Evolutionary conservation across 2,113 vertebrate species (phyloP).

Genomic region (Centropus unirufus): DNA sequence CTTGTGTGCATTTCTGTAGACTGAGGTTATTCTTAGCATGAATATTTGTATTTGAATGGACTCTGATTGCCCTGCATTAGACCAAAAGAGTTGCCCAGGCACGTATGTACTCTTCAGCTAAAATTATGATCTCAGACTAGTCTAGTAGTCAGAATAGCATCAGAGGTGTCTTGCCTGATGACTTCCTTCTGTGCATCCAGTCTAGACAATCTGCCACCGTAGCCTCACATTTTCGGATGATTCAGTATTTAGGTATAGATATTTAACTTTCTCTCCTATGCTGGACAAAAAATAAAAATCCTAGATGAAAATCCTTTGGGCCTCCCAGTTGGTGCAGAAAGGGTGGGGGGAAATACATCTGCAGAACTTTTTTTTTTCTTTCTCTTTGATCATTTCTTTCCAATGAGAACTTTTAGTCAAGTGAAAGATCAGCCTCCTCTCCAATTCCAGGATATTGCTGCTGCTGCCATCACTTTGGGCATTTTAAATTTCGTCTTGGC

Average conservation of each 20-base stretch:
- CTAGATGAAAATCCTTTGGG: not conserved
- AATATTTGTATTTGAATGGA: not conserved
- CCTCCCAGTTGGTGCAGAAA: not conserved
- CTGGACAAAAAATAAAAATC: too few relatives aligned
- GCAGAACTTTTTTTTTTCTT: too few relatives aligned
- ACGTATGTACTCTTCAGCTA: not conserved
- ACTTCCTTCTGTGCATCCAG: not conserved
- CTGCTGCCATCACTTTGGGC: not conserved
- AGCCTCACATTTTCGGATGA: not conserved
- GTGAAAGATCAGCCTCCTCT: not conserved
- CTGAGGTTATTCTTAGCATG: not conserved
- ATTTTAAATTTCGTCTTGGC: not conserved
- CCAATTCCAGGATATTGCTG: not conserved
- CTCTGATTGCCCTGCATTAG: not conserved
- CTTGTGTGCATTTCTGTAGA: not conserved
- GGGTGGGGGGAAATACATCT: not conserved
- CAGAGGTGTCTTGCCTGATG: not conserved
- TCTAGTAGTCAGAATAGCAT: not conserved
- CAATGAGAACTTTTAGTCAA: not conserved
- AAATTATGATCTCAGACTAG: not conserved
- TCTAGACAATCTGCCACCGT: accelerated
- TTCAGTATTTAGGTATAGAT: not conserved
- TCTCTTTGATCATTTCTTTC: not conserved
- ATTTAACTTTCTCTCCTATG: not conserved
- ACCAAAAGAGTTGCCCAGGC: not conserved